Evolutionary conservation across 2,113 vertebrate genomes (phyloP).

Genomic region (Psittacus erithacus): DNA sequence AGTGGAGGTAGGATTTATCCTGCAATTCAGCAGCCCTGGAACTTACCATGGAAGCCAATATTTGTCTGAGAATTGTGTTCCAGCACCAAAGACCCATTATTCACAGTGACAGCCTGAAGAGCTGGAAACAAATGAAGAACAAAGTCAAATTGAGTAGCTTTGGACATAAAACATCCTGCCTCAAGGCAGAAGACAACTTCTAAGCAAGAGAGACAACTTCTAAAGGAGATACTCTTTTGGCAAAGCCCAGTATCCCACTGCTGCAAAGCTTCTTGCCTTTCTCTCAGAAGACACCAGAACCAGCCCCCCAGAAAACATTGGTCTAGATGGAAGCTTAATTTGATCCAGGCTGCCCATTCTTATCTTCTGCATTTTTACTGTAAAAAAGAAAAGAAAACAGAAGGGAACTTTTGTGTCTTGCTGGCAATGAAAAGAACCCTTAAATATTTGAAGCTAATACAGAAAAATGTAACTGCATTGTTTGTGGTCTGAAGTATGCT

Average conservation of each 20-base stretch:
- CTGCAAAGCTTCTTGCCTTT: slow-evolving; percentile 18
- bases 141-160: slow-evolving; percentile 55
- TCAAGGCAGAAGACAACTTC: slow-evolving; percentile 47
- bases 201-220: slow-evolving; percentile 33
- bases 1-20: slow-evolving; percentile 12
- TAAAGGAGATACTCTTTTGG: slow-evolving; percentile 31
- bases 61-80: slow-evolving; percentile 23
- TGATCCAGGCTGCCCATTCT: not conserved
- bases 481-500: slow-evolving; percentile 13
- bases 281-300: not conserved
- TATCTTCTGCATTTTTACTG: slow-evolving; percentile 10
- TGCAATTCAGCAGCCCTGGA: not conserved
- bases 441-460: not conserved
- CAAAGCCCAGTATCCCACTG: slow-evolving; percentile 13
- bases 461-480: not conserved
- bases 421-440: not conserved
- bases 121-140: slow-evolving; percentile 58
- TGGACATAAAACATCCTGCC: slow-evolving; percentile 41
- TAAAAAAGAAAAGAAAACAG: not conserved
- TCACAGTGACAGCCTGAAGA: slow-evolving; percentile 39
- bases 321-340: not conserved
- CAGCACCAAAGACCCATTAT: slow-evolving; percentile 23
- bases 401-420: not conserved
- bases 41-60: slow-evolving; percentile 7
- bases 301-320: not conserved